phyloP scores from a whole-genome alignment of 2,888 invertebrate species.

The Barypeithes pellucidus region DNA sequence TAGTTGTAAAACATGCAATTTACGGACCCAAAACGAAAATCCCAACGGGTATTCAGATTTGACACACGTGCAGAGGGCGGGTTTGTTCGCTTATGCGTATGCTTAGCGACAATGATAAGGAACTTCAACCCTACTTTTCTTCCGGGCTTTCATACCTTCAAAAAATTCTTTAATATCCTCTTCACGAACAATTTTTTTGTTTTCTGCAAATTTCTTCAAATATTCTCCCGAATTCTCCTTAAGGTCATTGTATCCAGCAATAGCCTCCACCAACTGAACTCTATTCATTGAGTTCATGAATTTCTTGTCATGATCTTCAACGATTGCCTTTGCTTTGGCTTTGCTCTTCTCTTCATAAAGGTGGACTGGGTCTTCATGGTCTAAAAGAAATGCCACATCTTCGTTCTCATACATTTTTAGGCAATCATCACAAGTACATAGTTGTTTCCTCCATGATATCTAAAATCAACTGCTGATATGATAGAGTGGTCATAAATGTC shows the following conservation, averaged over 20 bases:
- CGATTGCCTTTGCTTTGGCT: conserved; percentile 71
- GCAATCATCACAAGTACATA: conserved; percentile 83
- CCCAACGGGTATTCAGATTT: too few relatives aligned
- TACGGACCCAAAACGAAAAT: too few relatives aligned
- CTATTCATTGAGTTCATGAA: conserved; percentile 86
- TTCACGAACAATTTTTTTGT: conserved; percentile 88
- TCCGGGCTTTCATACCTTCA: conserved; percentile 83
- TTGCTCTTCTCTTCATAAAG: conserved; percentile 86
- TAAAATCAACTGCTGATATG: too few relatives aligned
- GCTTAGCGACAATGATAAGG: conserved; percentile 77
- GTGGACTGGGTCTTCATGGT: conserved; percentile 87
- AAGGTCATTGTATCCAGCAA: conserved; percentile 91
- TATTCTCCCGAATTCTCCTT: conserved; percentile 87
- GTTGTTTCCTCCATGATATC: conserved; percentile 80
- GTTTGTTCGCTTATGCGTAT: too few relatives aligned
- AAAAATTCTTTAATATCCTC: conserved; percentile 95
- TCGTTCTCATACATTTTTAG: conserved; percentile 80
- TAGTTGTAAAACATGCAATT: too few relatives aligned
- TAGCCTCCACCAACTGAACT: conserved; percentile 88
- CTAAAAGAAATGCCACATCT: conserved; percentile 82
- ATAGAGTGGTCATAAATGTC: too few relatives aligned
- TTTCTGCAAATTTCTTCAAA: conserved; percentile 86
- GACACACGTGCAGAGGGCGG: too few relatives aligned
- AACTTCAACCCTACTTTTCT: conserved; percentile 78
- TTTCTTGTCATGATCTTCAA: conserved; percentile 79